Evolutionary conservation across 2,888 invertebrate species (phyloP).

Genomic region (Altica lythri): DNA sequence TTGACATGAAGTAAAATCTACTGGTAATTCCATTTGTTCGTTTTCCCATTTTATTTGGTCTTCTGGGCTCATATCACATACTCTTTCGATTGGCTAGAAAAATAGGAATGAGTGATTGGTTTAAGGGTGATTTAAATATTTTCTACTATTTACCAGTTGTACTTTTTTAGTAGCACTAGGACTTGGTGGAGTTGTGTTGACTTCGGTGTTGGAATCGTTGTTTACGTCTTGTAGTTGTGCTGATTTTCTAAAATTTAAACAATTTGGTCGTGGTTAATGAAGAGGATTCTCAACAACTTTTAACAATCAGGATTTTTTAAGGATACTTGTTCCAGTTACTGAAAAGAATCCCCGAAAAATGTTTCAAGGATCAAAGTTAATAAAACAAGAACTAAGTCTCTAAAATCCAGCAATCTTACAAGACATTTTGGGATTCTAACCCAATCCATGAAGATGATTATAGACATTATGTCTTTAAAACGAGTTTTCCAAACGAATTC

Average conservation of each 20-base stretch:
- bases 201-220: conserved; percentile 52
- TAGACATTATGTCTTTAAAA: no score
- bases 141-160: conserved; percentile 69
- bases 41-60: conserved; percentile 94
- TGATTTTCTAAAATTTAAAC: conserved; percentile 69
- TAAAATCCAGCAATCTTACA: no score
- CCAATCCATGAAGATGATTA: no score
- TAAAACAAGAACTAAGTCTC: no score
- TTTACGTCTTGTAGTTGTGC: conserved; percentile 82
- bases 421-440: no score
- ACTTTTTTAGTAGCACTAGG: conserved; percentile 86
- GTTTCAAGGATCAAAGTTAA: no score
- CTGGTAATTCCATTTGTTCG: conserved; percentile 81
- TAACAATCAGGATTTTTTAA: no score
- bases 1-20: conserved; percentile 78
- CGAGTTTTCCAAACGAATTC: no score
- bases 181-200: conserved; percentile 61
- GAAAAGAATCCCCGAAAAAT: no score
- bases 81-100: conserved; percentile 75
- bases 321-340: no score
- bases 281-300: no score
- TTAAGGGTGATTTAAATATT: not conserved
- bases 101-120: not conserved
- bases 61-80: conserved; percentile 92
- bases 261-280: no score